Base-by-base conservation (phyloP, 2,888 invertebrate species). In the Xestia c-nigrum region DNA sequence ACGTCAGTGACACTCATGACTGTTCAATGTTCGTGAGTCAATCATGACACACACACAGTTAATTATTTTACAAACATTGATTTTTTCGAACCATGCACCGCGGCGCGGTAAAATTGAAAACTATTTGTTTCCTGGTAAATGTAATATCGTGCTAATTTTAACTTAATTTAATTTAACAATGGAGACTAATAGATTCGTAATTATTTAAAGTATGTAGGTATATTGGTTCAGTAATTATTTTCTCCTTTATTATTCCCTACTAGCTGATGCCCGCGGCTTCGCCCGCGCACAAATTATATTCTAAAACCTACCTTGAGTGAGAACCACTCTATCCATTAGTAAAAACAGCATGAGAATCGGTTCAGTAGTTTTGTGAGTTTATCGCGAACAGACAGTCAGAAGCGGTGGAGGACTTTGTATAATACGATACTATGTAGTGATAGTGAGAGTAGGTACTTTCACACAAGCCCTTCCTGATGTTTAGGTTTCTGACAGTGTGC, bases 1-100 rank as follows among this genome's bases (percentile, higher is more conserved):
- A 43, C 14, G 21, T 31, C 69, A 70, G 5, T 64, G 43, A 31
- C 14, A 31, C 64, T 21, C 64, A 59, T 61, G 12, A 55, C 55
- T 12, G 12, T 24, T 55, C 55, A 57, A 57, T 24, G 24, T 57
- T 57, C 5, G 40, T 68, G 9, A 55, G 6, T n/a, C n/a, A n/a
- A n/a, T n/a, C n/a, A n/a, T n/a, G n/a, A 52, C n/a, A 52, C 38
- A 6, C 50, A 52, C n/a, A 52, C 21, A 5, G 4, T 68, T 38
- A 67, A 19, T 40, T 55, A 16, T 43, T 40, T 65, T 50, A 40
- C n/a, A 52, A 52, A 50, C 50, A 70, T 61, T 31, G 31, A 70
- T 21, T 61, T 31, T 1, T 16, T 21, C 14, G 21, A 71, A 63
- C n/a, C 40, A 43, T 31, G 71, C 38, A 46, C n/a, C n/a, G 14